Base-by-base conservation (phyloP, 2,888 invertebrate species). In the Pyrgus malvae region DNA sequence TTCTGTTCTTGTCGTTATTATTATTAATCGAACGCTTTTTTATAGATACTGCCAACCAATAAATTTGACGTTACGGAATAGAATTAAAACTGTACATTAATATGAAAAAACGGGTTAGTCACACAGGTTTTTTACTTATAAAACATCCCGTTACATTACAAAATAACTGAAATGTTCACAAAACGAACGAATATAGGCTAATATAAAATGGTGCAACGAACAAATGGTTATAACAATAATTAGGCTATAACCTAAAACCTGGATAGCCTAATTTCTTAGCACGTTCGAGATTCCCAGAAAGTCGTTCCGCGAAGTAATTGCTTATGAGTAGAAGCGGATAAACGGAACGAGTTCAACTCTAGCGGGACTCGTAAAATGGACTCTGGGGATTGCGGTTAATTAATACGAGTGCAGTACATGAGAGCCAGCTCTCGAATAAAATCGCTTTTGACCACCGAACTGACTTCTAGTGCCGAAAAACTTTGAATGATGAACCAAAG, bases 301-400 rank as follows among this genome's bases (percentile, higher is more conserved):
- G 81, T 83, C 83, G 78, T 85, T 85, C 77, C 74, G 71, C 74
- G 79, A 83, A 87, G 82, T 88, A 88, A 87, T 88, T 86, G 88
- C 88, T 88, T 87, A 87, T 87, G 87, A 88, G 85, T 84, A 79
- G 80, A 80, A 82, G 80, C 79, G 87, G 84, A 87, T 87, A 84
- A 88, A 80, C 85, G 83, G 73, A 85, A 87, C 82, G 83, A 84
- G 83, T 76, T 83, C 79, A 74, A 78, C 84, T 83, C 80, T 79
- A 69, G 66, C 67, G 78, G 74, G 76, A 65, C 77, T 83, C 86
- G 79, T 87, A 85, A 87, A 88, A 83, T 82, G 86, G 83, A 83
- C 83, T 86, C 83, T 67, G 81, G 77, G 81, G 84, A 82, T 84
- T 86, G 87, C 85, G 86, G 86, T 85, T 86, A 88, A 88, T 88